Base-by-base conservation (phyloP, 1,140 invertebrate species). In the Gonioctena quinquepunctata region DNA sequence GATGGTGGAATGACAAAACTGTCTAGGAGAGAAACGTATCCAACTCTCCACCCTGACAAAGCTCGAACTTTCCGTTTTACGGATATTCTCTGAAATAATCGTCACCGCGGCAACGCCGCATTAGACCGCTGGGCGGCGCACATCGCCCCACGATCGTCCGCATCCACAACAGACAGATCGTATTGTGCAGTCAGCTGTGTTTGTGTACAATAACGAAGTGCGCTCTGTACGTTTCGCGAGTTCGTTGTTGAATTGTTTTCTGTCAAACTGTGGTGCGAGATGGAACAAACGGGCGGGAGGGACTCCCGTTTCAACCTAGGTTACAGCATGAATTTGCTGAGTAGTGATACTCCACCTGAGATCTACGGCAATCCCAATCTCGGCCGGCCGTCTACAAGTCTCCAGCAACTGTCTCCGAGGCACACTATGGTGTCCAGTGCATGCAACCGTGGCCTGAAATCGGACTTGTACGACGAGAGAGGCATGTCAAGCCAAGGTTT, bases 281-380 rank as follows among this genome's bases (percentile, higher is more conserved):
- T 92, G 90, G 90, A 92, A 87, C 88, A 89, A 83, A 90, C 92
- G 86, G 91, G 91, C 88, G 90, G 90, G 86, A 88, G 91, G 87
- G 92, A 93, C 88, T 90, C 91, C 90, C 91, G 92, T 82, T 93
- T 93, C 85, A 91, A 90, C 86, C 89, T 93, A 85, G 89, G 90
- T 82, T 94, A 93, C 85, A 90, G 89, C 82, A 93, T 94, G 90
- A 91, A 92, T 79, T 86, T 93, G 78, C 87, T 93, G 79, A 88
- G 89, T 73, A 89, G 90, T 79, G 92, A 93, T 79, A 84, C 86
- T 71, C 87, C 89, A 78, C 86, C 90, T 71, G 92, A 93, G 79
- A 91, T 93, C 81, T 93, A 93, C 84, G 90, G 89, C 70, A 88
- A 88, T 75, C 87, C 89, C 66, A 87, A 86, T 74, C 85, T 83